These are phyloP conservation scores for Bombus huntii DNA, from an alignment of 1,140 invertebrate genomes.

Conservation along the genomic window DNA sequence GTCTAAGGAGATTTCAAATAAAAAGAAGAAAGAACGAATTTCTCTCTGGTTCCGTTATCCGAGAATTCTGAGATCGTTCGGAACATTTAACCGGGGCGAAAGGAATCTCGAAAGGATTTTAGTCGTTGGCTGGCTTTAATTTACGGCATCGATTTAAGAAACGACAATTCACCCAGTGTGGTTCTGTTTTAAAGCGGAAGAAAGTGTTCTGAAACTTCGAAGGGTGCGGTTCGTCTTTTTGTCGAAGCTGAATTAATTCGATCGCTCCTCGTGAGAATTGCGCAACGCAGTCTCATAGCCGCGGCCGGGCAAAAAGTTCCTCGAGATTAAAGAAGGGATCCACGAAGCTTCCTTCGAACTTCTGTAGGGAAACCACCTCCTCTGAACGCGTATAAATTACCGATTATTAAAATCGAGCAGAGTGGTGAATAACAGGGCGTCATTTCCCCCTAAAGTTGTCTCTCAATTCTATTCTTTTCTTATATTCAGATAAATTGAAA, in stretches of 20 bases:
- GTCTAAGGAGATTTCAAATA: too few species aligned
- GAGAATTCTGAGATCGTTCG: not conserved
- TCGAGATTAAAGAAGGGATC: not conserved
- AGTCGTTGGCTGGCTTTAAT: not conserved
- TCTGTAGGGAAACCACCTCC: not conserved
- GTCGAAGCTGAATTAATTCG: constrained; percentile 32
- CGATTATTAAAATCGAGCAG: constrained; percentile 30
- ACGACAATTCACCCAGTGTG: constrained; percentile 3
- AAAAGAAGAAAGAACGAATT: not conserved
- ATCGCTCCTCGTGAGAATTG: not conserved
- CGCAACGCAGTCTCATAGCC: not conserved
- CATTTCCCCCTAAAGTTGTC: not conserved
- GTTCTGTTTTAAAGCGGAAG: not conserved
- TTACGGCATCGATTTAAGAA: not conserved
- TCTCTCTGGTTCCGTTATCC: not conserved
- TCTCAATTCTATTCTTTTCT: not conserved
- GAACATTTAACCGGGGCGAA: not conserved
- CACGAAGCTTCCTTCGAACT: not conserved
- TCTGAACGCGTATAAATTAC: constrained; percentile 4
- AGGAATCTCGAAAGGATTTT: not conserved
- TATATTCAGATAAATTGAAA: not conserved
- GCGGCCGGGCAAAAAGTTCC: not conserved
- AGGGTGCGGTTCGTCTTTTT: constrained; percentile 29
- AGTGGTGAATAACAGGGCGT: not conserved
- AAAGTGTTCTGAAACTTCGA: constrained; percentile 20